Evolutionary conservation across 2,888 invertebrate genomes (phyloP).

Genomic region (Pseudococcus viburni): DNA sequence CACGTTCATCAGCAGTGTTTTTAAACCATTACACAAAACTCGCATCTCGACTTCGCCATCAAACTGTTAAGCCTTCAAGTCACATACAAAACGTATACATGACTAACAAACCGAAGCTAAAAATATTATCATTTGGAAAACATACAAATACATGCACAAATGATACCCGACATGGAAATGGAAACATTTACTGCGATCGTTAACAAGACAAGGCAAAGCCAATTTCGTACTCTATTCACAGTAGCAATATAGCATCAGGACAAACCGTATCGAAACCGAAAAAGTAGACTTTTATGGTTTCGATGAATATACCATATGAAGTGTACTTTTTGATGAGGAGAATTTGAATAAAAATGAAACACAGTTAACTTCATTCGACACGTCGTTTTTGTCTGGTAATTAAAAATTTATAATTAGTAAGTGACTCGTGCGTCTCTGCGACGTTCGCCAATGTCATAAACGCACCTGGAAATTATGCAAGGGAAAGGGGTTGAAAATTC

Average conservation of each 20-base stretch:
- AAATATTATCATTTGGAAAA: constrained; percentile 36
- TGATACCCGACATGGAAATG: constrained; percentile 5
- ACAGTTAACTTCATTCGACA: background rate
- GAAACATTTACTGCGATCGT: constrained; percentile 1
- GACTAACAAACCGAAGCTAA: constrained; percentile 24
- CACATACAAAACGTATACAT: constrained; percentile 3
- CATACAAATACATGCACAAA: constrained; percentile 12
- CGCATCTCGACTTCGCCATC: background rate
- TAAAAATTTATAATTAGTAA: constrained; percentile 7
- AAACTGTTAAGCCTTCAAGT: constrained; percentile 8
- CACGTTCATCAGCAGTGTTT: background rate
- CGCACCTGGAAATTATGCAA: too few relatives aligned
- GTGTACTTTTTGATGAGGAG: background rate
- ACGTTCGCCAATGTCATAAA: too few relatives aligned
- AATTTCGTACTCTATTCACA: constrained; percentile 4
- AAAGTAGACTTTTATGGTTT: background rate
- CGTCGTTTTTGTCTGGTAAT: background rate
- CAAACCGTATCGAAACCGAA: background rate
- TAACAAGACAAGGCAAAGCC: background rate
- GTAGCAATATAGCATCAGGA: background rate
- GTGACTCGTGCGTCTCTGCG: background rate
- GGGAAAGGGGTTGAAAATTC: too few relatives aligned
- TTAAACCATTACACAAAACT: background rate
- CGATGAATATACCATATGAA: background rate
- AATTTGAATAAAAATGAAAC: background rate